Percentiles rank a stretch among this genome's conserved stretches.
phyloP scores from a whole-genome alignment of 1,140 invertebrate genomes.

The Caenorhabditis inopinata region DNA sequence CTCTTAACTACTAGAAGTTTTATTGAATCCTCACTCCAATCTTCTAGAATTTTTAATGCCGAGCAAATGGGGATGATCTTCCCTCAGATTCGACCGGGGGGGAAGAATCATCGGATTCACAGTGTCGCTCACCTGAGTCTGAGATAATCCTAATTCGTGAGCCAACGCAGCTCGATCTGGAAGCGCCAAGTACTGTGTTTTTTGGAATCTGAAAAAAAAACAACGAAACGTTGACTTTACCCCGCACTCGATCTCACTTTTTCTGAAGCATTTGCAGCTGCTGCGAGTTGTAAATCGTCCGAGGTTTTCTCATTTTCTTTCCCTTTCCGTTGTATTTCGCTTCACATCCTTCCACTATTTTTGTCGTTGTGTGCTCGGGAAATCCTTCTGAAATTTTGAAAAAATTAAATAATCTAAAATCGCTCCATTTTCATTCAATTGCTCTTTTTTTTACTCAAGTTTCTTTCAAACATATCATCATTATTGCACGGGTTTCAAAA shows the following conservation, averaged over 20 bases:
- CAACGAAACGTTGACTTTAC: too few species aligned
- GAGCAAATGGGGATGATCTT: too few species aligned
- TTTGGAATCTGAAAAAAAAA: slow-evolving; percentile 76
- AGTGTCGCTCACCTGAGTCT: slow-evolving; percentile 91
- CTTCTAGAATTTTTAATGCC: too few species aligned
- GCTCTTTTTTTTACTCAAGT: too few species aligned
- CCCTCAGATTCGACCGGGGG: too few species aligned
- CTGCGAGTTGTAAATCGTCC: slow-evolving; percentile 95
- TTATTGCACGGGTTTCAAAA: too few species aligned
- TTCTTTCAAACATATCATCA: too few species aligned
- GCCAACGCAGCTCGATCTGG: slow-evolving; percentile 95
- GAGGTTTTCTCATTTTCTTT: slow-evolving; percentile 97
- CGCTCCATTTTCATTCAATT: too few species aligned
- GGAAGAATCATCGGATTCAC: too few species aligned
- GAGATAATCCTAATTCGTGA: slow-evolving; percentile 89
- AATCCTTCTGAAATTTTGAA: slow-evolving; percentile 1
- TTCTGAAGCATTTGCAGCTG: slow-evolving; percentile 82
- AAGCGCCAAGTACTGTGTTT: slow-evolving; percentile 95
- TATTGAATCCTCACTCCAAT: too few species aligned
- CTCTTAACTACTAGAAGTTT: too few species aligned
- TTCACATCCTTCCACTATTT: slow-evolving; percentile 53
- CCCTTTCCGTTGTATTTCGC: slow-evolving; percentile 80
- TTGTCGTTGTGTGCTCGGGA: slow-evolving; percentile 46
- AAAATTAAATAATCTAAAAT: too few species aligned
- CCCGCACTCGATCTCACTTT: slow-evolving; percentile 66